Conservation (phyloP, 2,797 vertebrate genomes). For the Argya squamiceps region DNA sequence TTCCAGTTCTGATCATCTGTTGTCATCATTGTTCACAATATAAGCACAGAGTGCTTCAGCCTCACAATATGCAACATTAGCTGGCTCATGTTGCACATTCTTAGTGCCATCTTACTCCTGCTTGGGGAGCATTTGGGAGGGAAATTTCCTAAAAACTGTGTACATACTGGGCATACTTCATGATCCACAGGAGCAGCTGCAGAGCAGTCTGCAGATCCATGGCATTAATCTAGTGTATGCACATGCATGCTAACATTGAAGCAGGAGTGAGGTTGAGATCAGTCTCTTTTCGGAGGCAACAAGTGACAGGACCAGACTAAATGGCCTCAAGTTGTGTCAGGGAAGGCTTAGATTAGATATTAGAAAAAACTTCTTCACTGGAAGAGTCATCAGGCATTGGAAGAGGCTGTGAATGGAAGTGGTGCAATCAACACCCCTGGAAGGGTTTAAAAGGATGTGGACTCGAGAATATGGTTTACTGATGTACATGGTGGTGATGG, state of each 20-base stretch:
- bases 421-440: background rate
- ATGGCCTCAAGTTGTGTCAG: background rate
- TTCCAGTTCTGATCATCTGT: background rate
- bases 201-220: background rate
- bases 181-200: background rate
- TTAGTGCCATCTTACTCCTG: background rate
- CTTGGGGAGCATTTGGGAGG: background rate
- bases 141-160: background rate
- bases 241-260: background rate
- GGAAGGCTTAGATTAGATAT: background rate
- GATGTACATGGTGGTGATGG: background rate
- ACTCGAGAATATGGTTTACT: background rate
- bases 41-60: background rate
- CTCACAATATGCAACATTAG: background rate
- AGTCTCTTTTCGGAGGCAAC: background rate
- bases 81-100: background rate
- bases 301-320: background rate
- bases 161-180: background rate
- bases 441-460: background rate
- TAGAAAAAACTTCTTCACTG: background rate
- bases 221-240: background rate
- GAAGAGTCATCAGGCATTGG: background rate
- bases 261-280: background rate
- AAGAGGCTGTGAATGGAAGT: accelerated
- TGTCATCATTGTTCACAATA: background rate